Evolutionary conservation across 1,140 invertebrate genomes (phyloP), one percentile per base, ranked within the genome.

Genomic region (Saccostrea glomerata): DNA sequence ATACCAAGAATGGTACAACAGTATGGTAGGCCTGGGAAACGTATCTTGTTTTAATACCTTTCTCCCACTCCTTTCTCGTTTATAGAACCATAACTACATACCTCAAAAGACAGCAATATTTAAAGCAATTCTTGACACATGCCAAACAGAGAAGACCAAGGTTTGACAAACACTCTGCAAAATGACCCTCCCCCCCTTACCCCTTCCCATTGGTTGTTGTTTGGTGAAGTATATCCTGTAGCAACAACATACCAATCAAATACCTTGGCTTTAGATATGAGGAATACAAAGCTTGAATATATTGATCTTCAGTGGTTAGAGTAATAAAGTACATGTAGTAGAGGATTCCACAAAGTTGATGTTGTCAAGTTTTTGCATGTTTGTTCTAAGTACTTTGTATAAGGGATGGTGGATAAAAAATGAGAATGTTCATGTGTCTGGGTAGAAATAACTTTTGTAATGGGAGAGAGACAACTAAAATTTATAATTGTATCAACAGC

Each of bases 51-150:
- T 60, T 15, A 60, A 13, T 60, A 60, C 12, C 17, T 17, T 60
- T 60, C 58, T 60, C 58, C 15, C 17, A 63, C 58, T 63, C 58
- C 2, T 77, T 77, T 63, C 58, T 77, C 36, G 17, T 77, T 77
- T 77, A 23, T 77, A 77, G 70, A 25, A 77, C 70, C 7, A 77
- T 77, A 77, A 30, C 70, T 30, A 77, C 70, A 11, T 77, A 77
- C 70, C 70, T 77, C 23, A 77, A 77, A 77, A 23, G 70, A 30
- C 70, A 77, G 25, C 70, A 77, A 77, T 77, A 77, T 77, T 36
- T 77, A 77, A 77, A 77, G 70, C 70, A 77, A 77, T 77, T 77
- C 70, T 77, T 77, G 70, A 77, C 70, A 11, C 23, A 77, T 77
- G 70, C 70, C 70, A 77, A 77, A 77, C 70, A 30, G 70, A 77